phyloP scores from a whole-genome alignment of 2,888 invertebrate genomes.

The Biston betularia region DNA sequence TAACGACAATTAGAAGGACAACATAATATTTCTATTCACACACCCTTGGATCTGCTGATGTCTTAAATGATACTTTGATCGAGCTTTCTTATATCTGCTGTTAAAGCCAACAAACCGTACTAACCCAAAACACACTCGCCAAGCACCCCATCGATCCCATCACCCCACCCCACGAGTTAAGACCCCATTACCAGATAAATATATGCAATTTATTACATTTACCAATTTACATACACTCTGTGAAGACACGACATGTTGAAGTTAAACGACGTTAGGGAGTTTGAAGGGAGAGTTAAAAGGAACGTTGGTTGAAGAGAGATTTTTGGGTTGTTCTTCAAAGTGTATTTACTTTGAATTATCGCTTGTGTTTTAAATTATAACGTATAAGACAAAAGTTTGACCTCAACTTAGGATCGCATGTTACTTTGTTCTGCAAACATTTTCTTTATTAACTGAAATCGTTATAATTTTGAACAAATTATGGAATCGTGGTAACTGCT shows the following conservation, averaged over 20 bases:
- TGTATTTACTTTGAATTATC: constrained; percentile 9
- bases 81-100: constrained; percentile 25
- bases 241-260: constrained; percentile 71
- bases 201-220: constrained; percentile 85
- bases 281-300: constrained; percentile 48
- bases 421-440: too few species aligned
- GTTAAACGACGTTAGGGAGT: constrained; percentile 72
- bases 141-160: constrained; percentile 55
- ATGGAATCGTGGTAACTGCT: too few species aligned
- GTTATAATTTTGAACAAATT: too few species aligned
- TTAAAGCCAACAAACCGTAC: constrained; percentile 48
- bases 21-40: too few species aligned
- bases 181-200: constrained; percentile 80
- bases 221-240: constrained; percentile 84
- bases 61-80: not conserved
- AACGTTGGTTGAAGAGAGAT: constrained; percentile 11
- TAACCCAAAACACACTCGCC: constrained; percentile 35
- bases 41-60: too few species aligned
- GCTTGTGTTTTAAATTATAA: not conserved
- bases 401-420: not conserved
- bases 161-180: constrained; percentile 71
- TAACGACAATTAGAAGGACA: too few species aligned
- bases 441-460: too few species aligned
- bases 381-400: not conserved
- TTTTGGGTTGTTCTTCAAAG: constrained; percentile 16